These are phyloP conservation scores for Panagrolaimus sp. DNA, from an alignment of 1,140 invertebrate genomes.

Conservation along the genomic window DNA sequence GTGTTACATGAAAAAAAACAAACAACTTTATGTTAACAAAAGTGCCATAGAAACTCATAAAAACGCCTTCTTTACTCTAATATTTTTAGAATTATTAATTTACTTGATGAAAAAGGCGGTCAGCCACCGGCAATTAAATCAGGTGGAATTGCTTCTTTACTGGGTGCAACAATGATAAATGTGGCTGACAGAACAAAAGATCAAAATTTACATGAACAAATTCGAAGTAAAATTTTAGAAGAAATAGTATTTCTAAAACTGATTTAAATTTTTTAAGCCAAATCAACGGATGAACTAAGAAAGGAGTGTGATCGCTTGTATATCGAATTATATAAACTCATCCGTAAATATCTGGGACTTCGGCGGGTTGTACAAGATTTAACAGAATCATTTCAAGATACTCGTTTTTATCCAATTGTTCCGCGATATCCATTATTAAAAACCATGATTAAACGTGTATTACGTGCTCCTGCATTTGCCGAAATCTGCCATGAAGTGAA, in stretches of 20 bases:
- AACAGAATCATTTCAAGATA: slow-evolving; percentile 76
- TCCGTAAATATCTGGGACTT: slow-evolving; percentile 82
- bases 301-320: slow-evolving; percentile 87
- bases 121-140: slow-evolving; percentile 77
- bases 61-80: too few relatives aligned
- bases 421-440: slow-evolving; percentile 85
- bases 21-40: too few relatives aligned
- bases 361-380: slow-evolving; percentile 78
- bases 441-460: slow-evolving; percentile 88
- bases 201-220: slow-evolving; percentile 27
- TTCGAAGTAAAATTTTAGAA: slow-evolving; percentile 32
- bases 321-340: slow-evolving; percentile 78
- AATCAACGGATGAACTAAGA: slow-evolving; percentile 84
- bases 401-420: slow-evolving; percentile 83
- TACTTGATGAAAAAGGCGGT: slow-evolving; percentile 69
- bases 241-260: not conserved
- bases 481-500: slow-evolving; percentile 77
- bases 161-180: slow-evolving; percentile 36
- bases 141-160: slow-evolving; percentile 66
- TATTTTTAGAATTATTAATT: slow-evolving; percentile 79
- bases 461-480: slow-evolving; percentile 86
- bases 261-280: slow-evolving; percentile 66
- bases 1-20: too few relatives aligned
- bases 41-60: too few relatives aligned
- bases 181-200: slow-evolving; percentile 42